Conservation (phyloP, 2,113 vertebrate genomes). For the Actinemys pallida region DNA sequence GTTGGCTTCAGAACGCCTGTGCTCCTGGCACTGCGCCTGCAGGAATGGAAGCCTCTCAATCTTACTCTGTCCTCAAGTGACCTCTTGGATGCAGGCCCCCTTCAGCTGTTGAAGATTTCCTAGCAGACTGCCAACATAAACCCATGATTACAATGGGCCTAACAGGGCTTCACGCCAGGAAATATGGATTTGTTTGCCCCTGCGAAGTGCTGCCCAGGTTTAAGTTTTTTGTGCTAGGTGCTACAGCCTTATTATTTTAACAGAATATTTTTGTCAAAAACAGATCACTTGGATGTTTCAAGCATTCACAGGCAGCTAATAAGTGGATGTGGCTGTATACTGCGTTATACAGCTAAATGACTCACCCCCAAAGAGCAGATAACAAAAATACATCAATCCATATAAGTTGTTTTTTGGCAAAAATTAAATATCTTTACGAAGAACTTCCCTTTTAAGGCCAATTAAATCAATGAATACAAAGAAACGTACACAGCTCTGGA, state of each 20-base stretch:
- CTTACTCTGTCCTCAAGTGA: background rate
- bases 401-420: background rate
- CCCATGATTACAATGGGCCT: background rate
- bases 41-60: background rate
- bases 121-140: background rate
- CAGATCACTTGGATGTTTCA: background rate
- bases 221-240: background rate
- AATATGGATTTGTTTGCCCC: background rate
- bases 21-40: background rate
- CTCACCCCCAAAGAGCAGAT: background rate
- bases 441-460: background rate
- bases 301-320: background rate
- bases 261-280: background rate
- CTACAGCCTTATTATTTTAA: background rate
- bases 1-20: background rate
- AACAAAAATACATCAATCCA: background rate
- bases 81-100: background rate
- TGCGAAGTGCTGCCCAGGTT: background rate
- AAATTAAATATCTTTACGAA: background rate
- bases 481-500: background rate
- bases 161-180: background rate
- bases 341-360: background rate
- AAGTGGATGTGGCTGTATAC: background rate
- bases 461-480: background rate
- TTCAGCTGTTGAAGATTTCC: background rate